Base-by-base conservation (phyloP, 1,140 invertebrate species). In the Battus philenor region DNA sequence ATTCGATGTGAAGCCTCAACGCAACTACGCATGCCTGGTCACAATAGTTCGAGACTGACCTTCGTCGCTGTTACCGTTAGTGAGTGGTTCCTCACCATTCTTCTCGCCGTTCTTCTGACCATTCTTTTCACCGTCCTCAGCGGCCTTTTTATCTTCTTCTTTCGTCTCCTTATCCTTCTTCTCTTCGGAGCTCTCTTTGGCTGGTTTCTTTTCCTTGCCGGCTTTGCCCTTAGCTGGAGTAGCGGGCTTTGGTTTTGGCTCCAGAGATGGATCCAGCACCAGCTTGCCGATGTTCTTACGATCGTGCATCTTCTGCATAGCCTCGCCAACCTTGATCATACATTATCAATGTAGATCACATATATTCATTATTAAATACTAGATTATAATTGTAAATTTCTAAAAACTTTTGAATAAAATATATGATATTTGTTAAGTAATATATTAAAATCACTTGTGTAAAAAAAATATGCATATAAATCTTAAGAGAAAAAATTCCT, bases 241-340 rank as follows among this genome's bases (percentile, higher is more conserved):
- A 0, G 90, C 90, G 31, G 92, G 91, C 77, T 93, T 93, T 11
- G 92, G 92, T 68, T 93, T 93, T 0, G 92, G 92, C 64, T 93
- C 93, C 63, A 93, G 62, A 17, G 89, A 90, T 11, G 94, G 93
- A 75, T 96, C 94, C 36, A 97, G 76, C 12, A 96, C 89, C 8
- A 97, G 90, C 86, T 96, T 97, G 7, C 95, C 95, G 68, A 97
- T 90, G 78, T 97, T 97, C 78, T 95, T 95, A 60, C 94, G 90
- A 62, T 97, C 94, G 75, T 96, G 94, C 90, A 97, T 93, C 75
- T 94, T 95, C 80, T 95, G 94, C 94, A 97, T 96, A 0, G 94
- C 95, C 59, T 96, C 94, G 15, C 90, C 89, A 10, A 95, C 92
- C 92, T 94, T 16, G n/a, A n/a, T n/a, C n/a, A n/a, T n/a, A n/a